phyloP scores from a whole-genome alignment of 2,888 invertebrate species.

The Meliscaeva auricollis region DNA sequence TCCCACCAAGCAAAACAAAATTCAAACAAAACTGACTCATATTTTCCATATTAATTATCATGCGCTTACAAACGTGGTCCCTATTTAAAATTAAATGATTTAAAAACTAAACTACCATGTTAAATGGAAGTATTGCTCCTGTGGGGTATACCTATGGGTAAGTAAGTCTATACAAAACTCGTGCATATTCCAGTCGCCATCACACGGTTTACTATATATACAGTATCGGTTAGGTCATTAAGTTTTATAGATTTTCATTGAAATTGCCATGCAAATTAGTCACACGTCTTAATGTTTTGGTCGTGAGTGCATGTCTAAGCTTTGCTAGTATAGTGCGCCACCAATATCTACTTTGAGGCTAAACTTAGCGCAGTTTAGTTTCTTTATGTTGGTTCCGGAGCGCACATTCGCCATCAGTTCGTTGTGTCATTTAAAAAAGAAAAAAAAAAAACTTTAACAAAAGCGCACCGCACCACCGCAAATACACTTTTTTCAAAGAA shows the following conservation, averaged over 20 bases:
- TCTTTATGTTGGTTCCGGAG: neutral
- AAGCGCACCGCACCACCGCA: neutral
- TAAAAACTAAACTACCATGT: conserved; percentile 24
- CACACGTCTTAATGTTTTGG: conserved; percentile 69
- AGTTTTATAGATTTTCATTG: conserved; percentile 67
- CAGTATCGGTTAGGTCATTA: conserved; percentile 20
- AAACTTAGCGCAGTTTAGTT: neutral
- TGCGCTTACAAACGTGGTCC: neutral
- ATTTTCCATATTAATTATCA: too few species aligned
- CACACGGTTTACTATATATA: neutral
- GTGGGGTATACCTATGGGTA: conserved; percentile 6
- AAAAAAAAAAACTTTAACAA: neutral
- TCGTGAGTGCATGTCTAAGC: conserved; percentile 56
- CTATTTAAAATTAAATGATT: neutral
- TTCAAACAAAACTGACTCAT: too few species aligned
- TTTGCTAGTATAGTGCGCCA: neutral
- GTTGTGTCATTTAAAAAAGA: neutral
- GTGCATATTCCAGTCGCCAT: conserved; percentile 6
- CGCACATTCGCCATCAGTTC: neutral
- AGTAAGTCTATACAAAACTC: neutral
- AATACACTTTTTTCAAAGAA: neutral
- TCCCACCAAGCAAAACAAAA: too few species aligned
- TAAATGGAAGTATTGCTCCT: conserved; percentile 14
- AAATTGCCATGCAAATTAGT: conserved; percentile 71
- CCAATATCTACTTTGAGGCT: neutral